Percentiles rank a stretch among this genome's conserved stretches.
phyloP scores from a whole-genome alignment of 2,888 invertebrate species.

The Trichogramma evanescens region DNA sequence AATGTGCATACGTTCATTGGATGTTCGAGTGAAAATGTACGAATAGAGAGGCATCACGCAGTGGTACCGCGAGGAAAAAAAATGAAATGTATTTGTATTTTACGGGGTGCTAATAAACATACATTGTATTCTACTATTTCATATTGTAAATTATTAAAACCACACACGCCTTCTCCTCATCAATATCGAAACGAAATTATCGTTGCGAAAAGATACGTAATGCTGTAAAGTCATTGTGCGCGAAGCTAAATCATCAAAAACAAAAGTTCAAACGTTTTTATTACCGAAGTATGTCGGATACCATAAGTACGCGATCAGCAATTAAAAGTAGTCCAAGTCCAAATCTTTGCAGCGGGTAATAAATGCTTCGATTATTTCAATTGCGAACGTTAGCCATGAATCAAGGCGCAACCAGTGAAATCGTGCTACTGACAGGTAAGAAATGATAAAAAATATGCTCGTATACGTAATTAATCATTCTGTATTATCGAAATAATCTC shows the following conservation, averaged over 20 bases:
- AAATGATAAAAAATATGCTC: no score
- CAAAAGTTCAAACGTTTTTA: neutral
- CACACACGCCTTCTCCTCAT: no score
- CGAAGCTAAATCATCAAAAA: neutral
- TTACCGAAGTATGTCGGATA: neutral
- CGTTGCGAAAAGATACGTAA: neutral
- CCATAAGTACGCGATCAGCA: neutral
- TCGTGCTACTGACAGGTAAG: no score
- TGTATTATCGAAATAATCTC: neutral
- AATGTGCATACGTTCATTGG: neutral
- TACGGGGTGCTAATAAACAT: conserved; percentile 20
- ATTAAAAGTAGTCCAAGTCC: neutral
- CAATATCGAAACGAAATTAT: neutral
- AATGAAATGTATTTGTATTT: conserved; percentile 20
- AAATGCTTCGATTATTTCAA: no score
- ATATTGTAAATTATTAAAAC: no score
- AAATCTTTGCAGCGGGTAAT: no score
- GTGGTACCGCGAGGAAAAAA: neutral
- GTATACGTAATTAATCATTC: no score
- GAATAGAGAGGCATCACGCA: neutral
- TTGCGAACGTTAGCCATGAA: no score
- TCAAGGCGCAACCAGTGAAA: no score
- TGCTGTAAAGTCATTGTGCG: neutral
- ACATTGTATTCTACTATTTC: conserved; percentile 16
- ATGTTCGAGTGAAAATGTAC: conserved; percentile 2